Conservation (phyloP, 2,113 vertebrate species). For the Prionailurus bengalensis region DNA sequence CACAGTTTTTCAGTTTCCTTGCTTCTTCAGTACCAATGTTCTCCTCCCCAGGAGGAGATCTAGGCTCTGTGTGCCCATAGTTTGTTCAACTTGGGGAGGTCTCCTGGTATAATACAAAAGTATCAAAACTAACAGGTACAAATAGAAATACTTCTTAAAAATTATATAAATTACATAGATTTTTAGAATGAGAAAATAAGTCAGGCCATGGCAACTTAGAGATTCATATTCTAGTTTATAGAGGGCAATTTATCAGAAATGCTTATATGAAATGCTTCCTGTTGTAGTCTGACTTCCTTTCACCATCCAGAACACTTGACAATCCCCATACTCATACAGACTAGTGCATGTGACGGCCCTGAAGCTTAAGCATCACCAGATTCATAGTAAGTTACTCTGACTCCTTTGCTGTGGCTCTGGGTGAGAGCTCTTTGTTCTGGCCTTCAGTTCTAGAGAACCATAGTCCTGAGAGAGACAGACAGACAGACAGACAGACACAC, state of each 20-base stretch:
- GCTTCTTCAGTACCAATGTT: not conserved
- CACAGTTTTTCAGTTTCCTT: not conserved
- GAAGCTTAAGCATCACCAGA: not conserved
- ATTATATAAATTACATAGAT: not conserved
- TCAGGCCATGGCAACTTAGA: not conserved
- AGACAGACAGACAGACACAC: not conserved
- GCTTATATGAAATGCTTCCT: slow-evolving; percentile 18
- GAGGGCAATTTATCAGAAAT: not conserved
- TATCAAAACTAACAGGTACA: not conserved
- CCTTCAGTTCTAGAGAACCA: not conserved
- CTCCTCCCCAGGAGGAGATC: not conserved
- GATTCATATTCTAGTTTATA: not conserved
- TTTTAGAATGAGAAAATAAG: slow-evolving; percentile 48
- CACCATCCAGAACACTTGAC: not conserved
- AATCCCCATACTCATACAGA: not conserved
- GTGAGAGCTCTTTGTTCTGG: not conserved
- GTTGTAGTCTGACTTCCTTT: not conserved
- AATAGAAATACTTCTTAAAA: not conserved
- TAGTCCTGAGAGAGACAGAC: not conserved
- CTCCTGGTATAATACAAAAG: not conserved
- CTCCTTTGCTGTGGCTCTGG: not conserved
- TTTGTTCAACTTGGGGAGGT: not conserved
- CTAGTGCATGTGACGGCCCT: not conserved
- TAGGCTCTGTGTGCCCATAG: not conserved
- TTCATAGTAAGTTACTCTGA: not conserved